Evolutionary conservation across 1,140 invertebrate species (phyloP), one percentile per base, ranked within the genome.

Genomic region (Hyles vespertilio): DNA sequence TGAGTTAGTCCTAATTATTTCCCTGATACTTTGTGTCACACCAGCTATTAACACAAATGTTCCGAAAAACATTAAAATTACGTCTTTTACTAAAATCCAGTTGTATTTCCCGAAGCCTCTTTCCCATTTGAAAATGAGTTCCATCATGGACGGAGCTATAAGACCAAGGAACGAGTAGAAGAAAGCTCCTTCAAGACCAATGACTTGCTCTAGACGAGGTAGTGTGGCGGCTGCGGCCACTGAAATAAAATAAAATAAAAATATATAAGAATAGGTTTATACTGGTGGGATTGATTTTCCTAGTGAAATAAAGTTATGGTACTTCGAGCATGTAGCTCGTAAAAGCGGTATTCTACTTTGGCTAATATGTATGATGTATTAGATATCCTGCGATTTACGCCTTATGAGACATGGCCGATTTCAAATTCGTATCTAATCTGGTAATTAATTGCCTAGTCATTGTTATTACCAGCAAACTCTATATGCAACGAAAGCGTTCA

Each of bases 141-240:
- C 95, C 54, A 98, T 92, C 10, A 96, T 69, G 7, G 96, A 94
- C 22, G 97, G 97, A 61, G 96, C 93, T 48, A 97, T 94, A n/a
- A 93, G 89, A 10, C 96, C 96, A 22, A 98, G 90, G 53, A 96
- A 93, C 3, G 95, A 96, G 67, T 96, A 96, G 77, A 95, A 95
- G 51, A 98, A 90, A 1, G 97, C 95, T 12, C 97, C 97, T 59
- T 98, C 94, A 22, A 98, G 89, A 32, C 96, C 94, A 54, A 98
- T 98, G 57, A 98, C 93, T 47, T 96, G 91, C 62, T 96, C 96
- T 57, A 98, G 86, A 61, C 94, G 90, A 1, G 96, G 96, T 36
- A 98, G 92, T 5, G 92, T 82, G 3, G 93, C 91, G 0, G 96
- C 96, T 40, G 98, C 89, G n/a, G 90, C 84, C 82, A 95, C 95